Base-by-base conservation (phyloP, 2,113 vertebrate genomes). In the Rhinichthys klamathensis region DNA sequence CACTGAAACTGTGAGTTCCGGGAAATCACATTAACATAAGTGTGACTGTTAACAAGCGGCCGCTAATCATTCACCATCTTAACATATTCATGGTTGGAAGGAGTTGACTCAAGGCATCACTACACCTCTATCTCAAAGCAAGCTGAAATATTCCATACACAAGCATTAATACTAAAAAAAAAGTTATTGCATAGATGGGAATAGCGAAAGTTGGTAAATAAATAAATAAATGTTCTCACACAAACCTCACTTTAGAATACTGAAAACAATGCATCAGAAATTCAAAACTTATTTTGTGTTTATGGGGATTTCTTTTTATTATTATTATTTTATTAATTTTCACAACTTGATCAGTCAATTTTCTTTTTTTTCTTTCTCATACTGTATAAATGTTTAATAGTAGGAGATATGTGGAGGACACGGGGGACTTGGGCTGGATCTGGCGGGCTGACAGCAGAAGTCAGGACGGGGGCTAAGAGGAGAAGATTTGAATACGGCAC, bases 351-450 rank as follows among this genome's bases (percentile, higher is more conserved):
- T 51, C 49, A 63, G 8, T 27, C 1, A 12, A 25, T 25, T 60
- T 25, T 11, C 10, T 65, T 30, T 41, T 38, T 23, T 27, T 25
- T 13, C 1, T 49, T 69, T 69, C 18, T 30, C 70, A 11, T 84
- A 80, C 88, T 12, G 13, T 60, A 93, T 94, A 90, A 94, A 94
- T 92, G 92, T 93, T 93, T 94, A 90, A 93, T 91, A 92, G 78
- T 84, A 61, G 85, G 38, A 8, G 32, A 70, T 80, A 83, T 87
- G 61, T 91, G 90, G 88, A 90, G 84, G 87, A 60, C 86, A 83
- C 67, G 88, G 86, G 74, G 87, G 87, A 85, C 85, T 89, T 69
- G 70, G 87, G 88, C 8, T 70, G 25, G 84, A 80, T 82, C 84
- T 84, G 90, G 87, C 84, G 84, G 85, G 88, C 88, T 85, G 80